Evolutionary conservation across 2,113 vertebrate species (phyloP).

Genomic region (Seriola quinqueradiata): DNA sequence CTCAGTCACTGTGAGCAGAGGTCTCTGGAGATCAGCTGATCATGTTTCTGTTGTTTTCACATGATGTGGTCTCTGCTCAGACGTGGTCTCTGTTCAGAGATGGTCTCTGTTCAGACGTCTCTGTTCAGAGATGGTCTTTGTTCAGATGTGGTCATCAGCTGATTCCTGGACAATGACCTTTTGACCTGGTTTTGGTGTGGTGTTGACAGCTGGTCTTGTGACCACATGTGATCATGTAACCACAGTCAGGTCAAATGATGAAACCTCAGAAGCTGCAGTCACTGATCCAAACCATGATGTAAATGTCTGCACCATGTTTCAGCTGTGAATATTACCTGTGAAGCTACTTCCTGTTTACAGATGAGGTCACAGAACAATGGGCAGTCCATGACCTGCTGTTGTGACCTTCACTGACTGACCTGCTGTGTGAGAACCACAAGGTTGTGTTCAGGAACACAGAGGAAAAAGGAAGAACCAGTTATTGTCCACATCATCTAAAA

Average conservation of each 20-base stretch:
- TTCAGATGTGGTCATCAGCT: background rate
- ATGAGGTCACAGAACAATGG: background rate
- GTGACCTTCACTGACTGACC: background rate
- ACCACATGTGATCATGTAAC: background rate
- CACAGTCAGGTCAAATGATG: background rate
- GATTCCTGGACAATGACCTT: background rate
- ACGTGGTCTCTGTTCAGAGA: no score
- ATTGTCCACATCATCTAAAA: constrained; percentile 10
- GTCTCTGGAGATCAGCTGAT: no score
- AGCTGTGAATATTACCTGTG: no score
- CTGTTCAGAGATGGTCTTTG: no score
- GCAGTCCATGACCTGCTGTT: background rate
- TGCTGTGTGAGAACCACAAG: no score
- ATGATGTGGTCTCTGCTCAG: no score
- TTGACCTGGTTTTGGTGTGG: background rate
- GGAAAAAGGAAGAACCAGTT: constrained; percentile 28
- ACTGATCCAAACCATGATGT: background rate
- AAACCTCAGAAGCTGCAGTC: background rate
- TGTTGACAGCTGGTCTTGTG: no score
- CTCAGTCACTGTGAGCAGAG: no score
- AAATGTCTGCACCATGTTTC: background rate
- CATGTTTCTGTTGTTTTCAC: no score
- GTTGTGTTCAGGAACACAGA: background rate
- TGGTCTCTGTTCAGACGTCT: no score
- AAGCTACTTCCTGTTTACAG: background rate